These are phyloP conservation scores for Mastomys coucha DNA, from an alignment of 2,113 vertebrate species.

Conservation along the genomic window DNA sequence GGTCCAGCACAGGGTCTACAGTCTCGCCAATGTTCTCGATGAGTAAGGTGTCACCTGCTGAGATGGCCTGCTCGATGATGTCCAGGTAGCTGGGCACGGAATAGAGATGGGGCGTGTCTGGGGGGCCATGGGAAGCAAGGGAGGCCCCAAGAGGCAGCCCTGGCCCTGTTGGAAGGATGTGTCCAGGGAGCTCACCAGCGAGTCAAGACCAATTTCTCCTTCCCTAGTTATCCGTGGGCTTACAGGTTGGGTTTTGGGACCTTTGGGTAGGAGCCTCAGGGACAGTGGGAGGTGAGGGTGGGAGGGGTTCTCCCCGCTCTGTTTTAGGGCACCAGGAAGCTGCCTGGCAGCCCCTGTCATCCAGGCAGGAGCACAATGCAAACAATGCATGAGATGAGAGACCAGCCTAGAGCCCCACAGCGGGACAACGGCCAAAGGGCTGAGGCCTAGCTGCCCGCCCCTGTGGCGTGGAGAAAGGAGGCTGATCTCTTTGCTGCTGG, in stretches of 20 bases:
- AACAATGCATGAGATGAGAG: accelerated
- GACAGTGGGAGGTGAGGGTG: neutral
- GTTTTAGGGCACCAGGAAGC: neutral
- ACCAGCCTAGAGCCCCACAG: neutral
- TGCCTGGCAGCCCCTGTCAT: accelerated
- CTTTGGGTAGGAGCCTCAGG: accelerated
- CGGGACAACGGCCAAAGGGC: accelerated
- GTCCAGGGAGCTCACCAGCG: accelerated
- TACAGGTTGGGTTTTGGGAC: too few relatives aligned
- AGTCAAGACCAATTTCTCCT: accelerated
- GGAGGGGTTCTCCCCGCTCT: neutral
- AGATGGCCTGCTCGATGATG: slow-evolving; percentile 84
- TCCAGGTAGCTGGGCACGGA: slow-evolving; percentile 86
- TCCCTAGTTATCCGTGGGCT: neutral
- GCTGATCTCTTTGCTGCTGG: accelerated
- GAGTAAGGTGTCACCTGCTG: slow-evolving; percentile 84
- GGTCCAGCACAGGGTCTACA: slow-evolving; percentile 87
- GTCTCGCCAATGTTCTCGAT: slow-evolving; percentile 87
- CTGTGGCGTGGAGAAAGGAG: neutral
- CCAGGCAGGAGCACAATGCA: accelerated
- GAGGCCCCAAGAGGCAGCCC: neutral
- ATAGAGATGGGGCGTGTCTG: neutral
- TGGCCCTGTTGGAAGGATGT: neutral
- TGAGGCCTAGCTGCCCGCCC: accelerated
- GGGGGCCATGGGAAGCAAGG: neutral